Conservation (phyloP, 2,888 invertebrate genomes). For the Drosophila melanocephala region DNA sequence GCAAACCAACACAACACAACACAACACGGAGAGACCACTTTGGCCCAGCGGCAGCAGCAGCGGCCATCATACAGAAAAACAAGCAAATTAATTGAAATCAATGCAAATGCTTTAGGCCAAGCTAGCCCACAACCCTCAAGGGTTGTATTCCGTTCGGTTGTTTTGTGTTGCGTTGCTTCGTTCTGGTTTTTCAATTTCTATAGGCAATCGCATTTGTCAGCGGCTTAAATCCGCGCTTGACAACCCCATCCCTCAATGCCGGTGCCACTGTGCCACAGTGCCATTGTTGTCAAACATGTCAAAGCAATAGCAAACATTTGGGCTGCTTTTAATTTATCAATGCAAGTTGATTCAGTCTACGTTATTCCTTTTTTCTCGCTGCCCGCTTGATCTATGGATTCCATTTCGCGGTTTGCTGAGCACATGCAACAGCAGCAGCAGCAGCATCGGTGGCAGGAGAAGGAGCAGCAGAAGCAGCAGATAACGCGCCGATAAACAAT, state of each 20-base stretch:
- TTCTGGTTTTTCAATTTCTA: constrained; percentile 71
- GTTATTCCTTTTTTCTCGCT: constrained; percentile 20
- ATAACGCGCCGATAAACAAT: constrained; percentile 67
- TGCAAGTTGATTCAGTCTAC: constrained; percentile 61
- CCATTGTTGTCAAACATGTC: constrained; percentile 83
- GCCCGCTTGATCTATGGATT: constrained; percentile 74
- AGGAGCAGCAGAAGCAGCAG: constrained; percentile 37
- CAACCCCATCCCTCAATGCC: constrained; percentile 6
- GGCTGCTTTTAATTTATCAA: constrained; percentile 80
- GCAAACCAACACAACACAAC: constrained; percentile 54
- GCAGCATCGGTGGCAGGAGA: constrained; percentile 16
- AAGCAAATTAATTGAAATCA: constrained; percentile 82
- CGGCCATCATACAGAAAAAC: constrained; percentile 49
- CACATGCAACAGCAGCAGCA: constrained; percentile 55
- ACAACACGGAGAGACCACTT: constrained; percentile 28
- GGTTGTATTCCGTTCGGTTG: constrained; percentile 36
- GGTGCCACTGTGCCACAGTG: constrained; percentile 2
- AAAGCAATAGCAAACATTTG: constrained; percentile 80
- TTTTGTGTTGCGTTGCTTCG: constrained; percentile 19
- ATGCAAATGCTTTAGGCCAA: constrained; percentile 69
- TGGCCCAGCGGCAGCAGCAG: constrained; percentile 49
- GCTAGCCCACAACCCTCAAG: constrained; percentile 50
- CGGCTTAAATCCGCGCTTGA: constrained; percentile 69
- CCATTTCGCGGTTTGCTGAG: constrained; percentile 78
- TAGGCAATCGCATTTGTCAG: constrained; percentile 81